A percentile compares a stretch with the other conserved stretches of the same genome.
Evolutionary conservation across 2,113 vertebrate species (phyloP).

Genomic region (Phalacrocorax brasilianus): DNA sequence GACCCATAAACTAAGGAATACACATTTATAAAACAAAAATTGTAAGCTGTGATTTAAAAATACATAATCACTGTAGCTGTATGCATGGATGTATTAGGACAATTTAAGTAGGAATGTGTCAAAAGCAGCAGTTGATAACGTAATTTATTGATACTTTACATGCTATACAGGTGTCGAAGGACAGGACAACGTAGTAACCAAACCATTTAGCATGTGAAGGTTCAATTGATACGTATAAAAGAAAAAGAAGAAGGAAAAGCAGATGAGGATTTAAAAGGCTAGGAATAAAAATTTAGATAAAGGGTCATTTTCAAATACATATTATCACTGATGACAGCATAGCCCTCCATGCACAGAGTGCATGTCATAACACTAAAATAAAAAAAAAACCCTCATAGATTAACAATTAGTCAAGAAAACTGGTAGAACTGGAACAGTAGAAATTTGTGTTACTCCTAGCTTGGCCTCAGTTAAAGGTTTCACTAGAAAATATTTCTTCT

Average conservation of each 20-base stretch:
- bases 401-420: neutral
- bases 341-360: neutral
- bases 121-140: neutral
- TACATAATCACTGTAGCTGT: neutral
- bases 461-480: neutral
- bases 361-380: neutral
- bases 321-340: neutral
- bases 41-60: neutral
- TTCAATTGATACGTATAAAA: neutral
- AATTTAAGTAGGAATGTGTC: neutral
- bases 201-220: neutral
- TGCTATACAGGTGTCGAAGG: neutral
- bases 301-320: neutral
- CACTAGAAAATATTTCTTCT: neutral
- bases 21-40: neutral
- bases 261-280: neutral
- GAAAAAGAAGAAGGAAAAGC: neutral
- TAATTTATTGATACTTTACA: neutral
- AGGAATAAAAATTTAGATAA: neutral
- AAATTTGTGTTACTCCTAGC: neutral
- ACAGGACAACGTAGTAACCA: neutral
- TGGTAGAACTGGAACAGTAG: neutral
- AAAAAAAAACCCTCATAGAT: neutral
- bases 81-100: neutral
- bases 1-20: neutral